These are phyloP conservation scores for Daubentonia madagascariensis DNA, from an alignment of 2,113 vertebrate genomes.

Conservation along the genomic window DNA sequence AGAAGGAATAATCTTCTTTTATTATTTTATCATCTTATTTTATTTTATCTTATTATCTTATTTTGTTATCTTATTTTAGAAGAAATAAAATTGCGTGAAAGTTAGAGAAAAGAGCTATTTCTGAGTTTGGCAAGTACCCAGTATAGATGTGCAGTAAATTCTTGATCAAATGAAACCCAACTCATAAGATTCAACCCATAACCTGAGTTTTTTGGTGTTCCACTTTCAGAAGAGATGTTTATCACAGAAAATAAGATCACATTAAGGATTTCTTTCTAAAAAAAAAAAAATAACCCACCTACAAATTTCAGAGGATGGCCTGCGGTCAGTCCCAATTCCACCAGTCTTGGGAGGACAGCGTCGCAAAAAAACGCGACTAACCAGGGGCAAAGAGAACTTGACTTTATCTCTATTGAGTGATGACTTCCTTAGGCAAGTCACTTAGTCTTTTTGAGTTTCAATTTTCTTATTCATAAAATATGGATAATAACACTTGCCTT, in stretches of 20 bases:
- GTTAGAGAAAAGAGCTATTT: background rate
- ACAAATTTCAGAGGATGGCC: background rate
- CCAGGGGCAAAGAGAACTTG: background rate
- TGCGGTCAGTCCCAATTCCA: background rate
- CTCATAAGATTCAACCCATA: background rate
- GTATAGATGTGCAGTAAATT: background rate
- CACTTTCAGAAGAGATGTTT: background rate
- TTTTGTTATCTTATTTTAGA: background rate
- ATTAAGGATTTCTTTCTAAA: constrained; percentile 5
- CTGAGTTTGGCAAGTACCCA: background rate
- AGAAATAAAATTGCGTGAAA: constrained; percentile 34
- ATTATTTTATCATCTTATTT: too few relatives aligned
- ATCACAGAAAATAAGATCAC: background rate
- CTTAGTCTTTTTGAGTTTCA: background rate
- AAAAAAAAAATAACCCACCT: background rate
- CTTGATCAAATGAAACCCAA: background rate
- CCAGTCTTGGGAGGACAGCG: background rate
- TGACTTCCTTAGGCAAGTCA: background rate
- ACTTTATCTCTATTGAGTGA: background rate
- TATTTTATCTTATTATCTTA: background rate
- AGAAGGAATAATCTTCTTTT: constrained; percentile 40
- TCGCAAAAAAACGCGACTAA: background rate
- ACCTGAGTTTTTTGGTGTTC: background rate
- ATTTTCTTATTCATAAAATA: constrained; percentile 10
- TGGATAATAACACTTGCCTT: background rate